A percentile compares a stretch with the other conserved stretches of the same genome.
Conservation (phyloP, 2,888 invertebrate species). For the Nebria salina region DNA sequence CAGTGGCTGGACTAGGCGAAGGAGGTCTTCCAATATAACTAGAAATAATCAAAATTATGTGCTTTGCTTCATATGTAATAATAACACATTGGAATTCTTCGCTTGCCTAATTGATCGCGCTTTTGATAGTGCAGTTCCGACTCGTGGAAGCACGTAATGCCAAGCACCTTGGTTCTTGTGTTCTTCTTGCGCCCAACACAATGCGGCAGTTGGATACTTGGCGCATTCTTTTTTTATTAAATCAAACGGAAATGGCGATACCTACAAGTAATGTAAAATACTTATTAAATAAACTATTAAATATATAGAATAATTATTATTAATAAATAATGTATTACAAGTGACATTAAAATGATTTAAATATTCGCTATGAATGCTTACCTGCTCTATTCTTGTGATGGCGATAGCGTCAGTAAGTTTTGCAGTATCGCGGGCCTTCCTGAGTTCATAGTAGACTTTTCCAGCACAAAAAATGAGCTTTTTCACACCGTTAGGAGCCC, state of each 20-base stretch:
- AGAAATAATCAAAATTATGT: constrained; percentile 55
- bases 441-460: constrained; percentile 91
- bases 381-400: constrained; percentile 88
- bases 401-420: constrained; percentile 81
- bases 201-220: neutral
- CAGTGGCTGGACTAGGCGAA: constrained; percentile 96
- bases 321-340: no score
- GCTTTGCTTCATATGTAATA: neutral
- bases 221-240: neutral
- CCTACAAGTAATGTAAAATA: neutral
- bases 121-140: neutral
- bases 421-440: constrained; percentile 78
- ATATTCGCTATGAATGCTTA: constrained; percentile 57
- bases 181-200: neutral
- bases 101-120: neutral
- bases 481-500: constrained; percentile 76
- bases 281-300: neutral
- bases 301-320: no score
- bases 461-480: constrained; percentile 92
- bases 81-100: no score
- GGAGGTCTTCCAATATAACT: constrained; percentile 94
- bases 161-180: neutral
- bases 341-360: neutral
- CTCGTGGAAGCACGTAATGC: neutral
- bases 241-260: neutral